These are phyloP conservation scores for Onychomys torridus DNA, from an alignment of 2,797 vertebrate species.

Conservation along the genomic window DNA sequence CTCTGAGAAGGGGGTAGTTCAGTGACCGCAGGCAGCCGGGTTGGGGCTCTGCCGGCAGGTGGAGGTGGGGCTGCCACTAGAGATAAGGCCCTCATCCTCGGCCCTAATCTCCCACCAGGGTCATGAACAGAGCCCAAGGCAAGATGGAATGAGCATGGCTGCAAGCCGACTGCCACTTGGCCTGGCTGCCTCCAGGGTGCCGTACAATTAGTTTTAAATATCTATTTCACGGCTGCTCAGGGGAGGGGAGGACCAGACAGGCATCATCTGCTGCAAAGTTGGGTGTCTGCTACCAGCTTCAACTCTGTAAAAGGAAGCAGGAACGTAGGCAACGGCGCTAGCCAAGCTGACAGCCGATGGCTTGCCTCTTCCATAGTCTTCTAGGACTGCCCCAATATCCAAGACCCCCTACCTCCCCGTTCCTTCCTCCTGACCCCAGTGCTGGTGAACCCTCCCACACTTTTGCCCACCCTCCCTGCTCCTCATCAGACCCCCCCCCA, in stretches of 20 bases:
- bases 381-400: neutral
- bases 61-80: conserved; percentile 86
- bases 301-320: neutral
- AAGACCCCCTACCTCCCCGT: no score
- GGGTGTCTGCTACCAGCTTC: conserved; percentile 58
- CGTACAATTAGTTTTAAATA: conserved; percentile 96
- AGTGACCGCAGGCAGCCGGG: conserved; percentile 79
- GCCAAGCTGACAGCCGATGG: fast-evolving
- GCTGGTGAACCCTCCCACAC: neutral
- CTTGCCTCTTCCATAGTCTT: neutral
- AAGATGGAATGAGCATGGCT: neutral
- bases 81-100: conserved; percentile 92
- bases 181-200: neutral
- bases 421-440: no score
- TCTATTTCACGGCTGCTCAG: conserved; percentile 95
- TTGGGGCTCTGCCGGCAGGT: conserved; percentile 84
- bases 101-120: conserved; percentile 88
- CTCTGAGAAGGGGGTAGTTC: neutral
- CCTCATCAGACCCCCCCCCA: neutral
- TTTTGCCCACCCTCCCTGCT: no score
- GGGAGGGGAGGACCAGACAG: conserved; percentile 88
- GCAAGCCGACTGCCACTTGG: neutral
- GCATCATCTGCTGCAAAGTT: conserved; percentile 81
- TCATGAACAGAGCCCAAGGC: conserved; percentile 59
- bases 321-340: fast-evolving